These are phyloP conservation scores for Molanna angustata DNA, from an alignment of 2,888 invertebrate genomes.

Conservation along the genomic window DNA sequence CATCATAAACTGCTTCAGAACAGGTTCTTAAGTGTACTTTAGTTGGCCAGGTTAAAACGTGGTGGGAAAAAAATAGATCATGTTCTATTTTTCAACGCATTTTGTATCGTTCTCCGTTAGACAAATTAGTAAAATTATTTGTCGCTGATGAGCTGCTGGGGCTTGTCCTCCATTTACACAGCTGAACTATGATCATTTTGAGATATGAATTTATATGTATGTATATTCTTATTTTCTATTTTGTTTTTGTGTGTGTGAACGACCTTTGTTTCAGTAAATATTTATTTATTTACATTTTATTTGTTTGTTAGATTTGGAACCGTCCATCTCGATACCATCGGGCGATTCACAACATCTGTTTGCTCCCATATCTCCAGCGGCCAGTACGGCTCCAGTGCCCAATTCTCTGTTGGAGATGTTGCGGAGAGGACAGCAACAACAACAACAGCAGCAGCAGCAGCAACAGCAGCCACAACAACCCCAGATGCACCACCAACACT, in stretches of 20 bases:
- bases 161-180: no score
- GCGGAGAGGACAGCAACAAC: constrained; percentile 56
- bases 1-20: no score
- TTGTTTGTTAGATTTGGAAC: constrained; percentile 43
- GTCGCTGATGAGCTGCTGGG: no score
- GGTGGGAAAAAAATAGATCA: no score
- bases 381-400: constrained; percentile 41
- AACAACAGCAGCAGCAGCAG: constrained; percentile 44
- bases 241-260: neutral
- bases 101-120: no score
- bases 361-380: constrained; percentile 68
- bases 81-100: no score
- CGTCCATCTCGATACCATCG: constrained; percentile 41
- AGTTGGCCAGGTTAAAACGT: no score
- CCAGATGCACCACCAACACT: constrained; percentile 47
- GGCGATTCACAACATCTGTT: constrained; percentile 62
- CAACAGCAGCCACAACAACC: constrained; percentile 38
- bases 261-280: no score
- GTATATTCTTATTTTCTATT: neutral
- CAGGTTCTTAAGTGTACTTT: no score
- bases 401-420: constrained; percentile 67
- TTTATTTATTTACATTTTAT: constrained; percentile 4
- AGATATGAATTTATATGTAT: neutral
- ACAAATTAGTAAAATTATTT: no score
- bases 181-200: no score